Evolutionary conservation across 2,888 invertebrate genomes (phyloP), one percentile per base, ranked within the genome.

Genomic region (Patella depressa): DNA sequence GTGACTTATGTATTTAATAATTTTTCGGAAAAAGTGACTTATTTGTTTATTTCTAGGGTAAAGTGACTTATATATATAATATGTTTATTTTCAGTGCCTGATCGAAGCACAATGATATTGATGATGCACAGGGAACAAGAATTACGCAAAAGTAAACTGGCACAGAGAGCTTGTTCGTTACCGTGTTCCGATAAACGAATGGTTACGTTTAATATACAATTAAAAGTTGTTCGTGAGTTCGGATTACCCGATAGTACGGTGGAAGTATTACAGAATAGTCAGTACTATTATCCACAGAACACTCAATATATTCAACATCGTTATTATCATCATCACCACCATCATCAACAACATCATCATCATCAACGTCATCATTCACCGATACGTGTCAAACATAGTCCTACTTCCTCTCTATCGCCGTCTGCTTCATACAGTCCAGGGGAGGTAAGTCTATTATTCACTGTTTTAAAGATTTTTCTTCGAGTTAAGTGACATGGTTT

Each of bases 141-240:
- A 92, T 93, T 98, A 85, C 94, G 95, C 77, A 94, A 94, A 88
- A 94, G 95, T 74, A 95, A 96, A 5, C 94, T 95, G 90, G 96
- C 96, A 88, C 95, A 95, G 89, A 93, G 96, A 75, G 97, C 97
- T 73, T 93, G 96, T 80, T 95, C 95, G 80, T 93, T 96, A 81
- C 94, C 95, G 11, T 95, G 84, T 75, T 81, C 85, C 53, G 90
- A 96, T 83, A 94, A 95, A 75, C 94, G 94, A 84, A 95, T 96
- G 89, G 95, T 96, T 81, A 94, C 94, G 86, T 93, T 95, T 82
- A 94, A 95, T 93, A 94, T 97, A 83, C 95, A 97, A 78, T 92
- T 98, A 86, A 94, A 98, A 11, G 97, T 97, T 2, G 97, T 98
- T 17, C 94, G 98, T 72, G 98, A 98, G 93, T 96, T 97, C 92